These are phyloP conservation scores for Rhagonycha lutea DNA, from an alignment of 2,888 invertebrate species.

Conservation along the genomic window DNA sequence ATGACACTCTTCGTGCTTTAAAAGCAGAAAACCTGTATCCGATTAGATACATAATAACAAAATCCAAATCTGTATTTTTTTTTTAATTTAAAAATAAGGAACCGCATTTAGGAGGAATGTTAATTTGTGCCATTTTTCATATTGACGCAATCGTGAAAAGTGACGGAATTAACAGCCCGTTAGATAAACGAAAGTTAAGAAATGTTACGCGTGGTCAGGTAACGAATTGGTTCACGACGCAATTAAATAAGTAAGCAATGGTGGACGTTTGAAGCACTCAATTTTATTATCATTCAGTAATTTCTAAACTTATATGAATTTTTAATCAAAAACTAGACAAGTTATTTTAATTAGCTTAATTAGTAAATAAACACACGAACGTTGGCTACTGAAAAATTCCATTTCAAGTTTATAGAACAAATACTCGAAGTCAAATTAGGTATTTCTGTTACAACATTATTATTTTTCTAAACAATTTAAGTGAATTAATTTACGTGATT, in stretches of 20 bases:
- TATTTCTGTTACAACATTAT: neutral
- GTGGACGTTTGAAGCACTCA: neutral
- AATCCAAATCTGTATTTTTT: neutral
- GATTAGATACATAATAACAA: neutral
- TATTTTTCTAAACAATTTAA: neutral
- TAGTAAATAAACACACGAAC: neutral
- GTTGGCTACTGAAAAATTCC: neutral
- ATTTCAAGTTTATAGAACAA: neutral
- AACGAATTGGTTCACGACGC: neutral
- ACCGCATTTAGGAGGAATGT: neutral
- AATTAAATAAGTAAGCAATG: neutral
- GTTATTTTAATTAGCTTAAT: neutral
- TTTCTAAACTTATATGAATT: neutral
- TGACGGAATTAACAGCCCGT: neutral
- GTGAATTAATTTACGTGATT: neutral
- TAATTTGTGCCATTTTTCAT: neutral
- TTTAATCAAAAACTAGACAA: neutral
- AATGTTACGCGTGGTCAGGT: neutral
- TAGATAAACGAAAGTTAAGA: neutral
- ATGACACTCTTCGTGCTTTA: constrained; percentile 1
- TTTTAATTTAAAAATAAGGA: neutral
- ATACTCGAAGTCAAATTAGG: neutral
- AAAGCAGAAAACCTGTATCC: neutral
- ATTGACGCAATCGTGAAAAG: neutral
- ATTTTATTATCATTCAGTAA: neutral